Conservation (phyloP, 2,113 vertebrate species). For the Parotia lawesii region DNA sequence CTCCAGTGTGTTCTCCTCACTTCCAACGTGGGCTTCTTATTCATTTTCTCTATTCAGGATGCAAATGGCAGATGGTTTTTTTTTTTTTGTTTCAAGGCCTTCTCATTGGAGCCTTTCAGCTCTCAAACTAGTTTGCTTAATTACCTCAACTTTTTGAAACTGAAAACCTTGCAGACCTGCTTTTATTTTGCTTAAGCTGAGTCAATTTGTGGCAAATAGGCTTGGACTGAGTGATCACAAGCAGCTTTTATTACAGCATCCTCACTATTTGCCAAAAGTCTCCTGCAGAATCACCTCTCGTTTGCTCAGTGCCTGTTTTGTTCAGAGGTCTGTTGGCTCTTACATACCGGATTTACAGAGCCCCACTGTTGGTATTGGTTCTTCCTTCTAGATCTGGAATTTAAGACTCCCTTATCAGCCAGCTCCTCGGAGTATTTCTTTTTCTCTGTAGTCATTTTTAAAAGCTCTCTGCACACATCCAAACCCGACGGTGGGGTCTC, state of each 20-base stretch:
- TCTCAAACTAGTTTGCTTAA: background rate
- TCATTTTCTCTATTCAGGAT: background rate
- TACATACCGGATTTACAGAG: background rate
- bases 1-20: background rate
- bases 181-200: slow-evolving; percentile 17
- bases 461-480: slow-evolving; percentile 14
- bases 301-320: background rate
- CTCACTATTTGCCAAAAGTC: background rate
- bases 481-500: background rate
- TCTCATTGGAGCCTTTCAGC: background rate
- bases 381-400: background rate
- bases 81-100: background rate
- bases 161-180: background rate
- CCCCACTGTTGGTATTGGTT: slow-evolving; percentile 16
- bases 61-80: background rate
- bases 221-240: slow-evolving; percentile 14
- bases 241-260: slow-evolving; percentile 3
- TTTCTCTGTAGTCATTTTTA: background rate
- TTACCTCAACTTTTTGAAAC: background rate
- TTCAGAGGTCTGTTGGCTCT: background rate
- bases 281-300: background rate
- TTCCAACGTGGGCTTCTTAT: background rate
- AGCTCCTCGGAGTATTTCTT: background rate
- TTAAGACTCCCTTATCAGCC: slow-evolving; percentile 4
- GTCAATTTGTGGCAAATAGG: background rate